These are phyloP conservation scores for Candidula unifasciata DNA, from an alignment of 2,888 invertebrate species.

Conservation along the genomic window DNA sequence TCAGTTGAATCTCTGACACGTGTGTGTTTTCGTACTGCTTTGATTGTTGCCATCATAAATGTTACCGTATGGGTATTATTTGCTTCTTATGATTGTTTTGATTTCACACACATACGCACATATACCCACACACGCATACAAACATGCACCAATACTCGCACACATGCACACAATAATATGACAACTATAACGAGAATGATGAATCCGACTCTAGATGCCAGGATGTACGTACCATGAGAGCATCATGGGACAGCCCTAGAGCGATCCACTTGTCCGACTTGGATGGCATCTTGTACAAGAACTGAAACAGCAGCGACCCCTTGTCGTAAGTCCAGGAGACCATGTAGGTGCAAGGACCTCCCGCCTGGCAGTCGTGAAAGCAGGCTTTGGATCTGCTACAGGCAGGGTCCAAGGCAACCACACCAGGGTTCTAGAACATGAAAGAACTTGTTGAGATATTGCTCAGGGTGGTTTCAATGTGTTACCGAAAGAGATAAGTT, in stretches of 20 bases:
- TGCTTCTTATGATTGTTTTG: no score
- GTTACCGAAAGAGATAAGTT: neutral
- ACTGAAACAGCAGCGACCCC: constrained; percentile 33
- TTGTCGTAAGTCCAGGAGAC: constrained; percentile 56
- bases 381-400: constrained; percentile 60
- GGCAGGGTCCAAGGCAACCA: constrained; percentile 40
- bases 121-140: no score
- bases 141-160: no score
- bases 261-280: constrained; percentile 57
- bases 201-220: neutral
- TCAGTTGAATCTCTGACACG: no score
- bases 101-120: no score
- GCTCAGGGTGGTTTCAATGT: neutral
- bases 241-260: constrained; percentile 58
- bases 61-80: no score
- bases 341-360: constrained; percentile 55
- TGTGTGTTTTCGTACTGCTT: no score
- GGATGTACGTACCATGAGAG: constrained; percentile 55
- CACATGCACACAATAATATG: no score
- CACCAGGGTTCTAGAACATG: constrained; percentile 34
- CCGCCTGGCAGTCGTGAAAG: constrained; percentile 58
- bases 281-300: constrained; percentile 53
- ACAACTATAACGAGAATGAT: no score
- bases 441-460: neutral
- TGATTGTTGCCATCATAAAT: no score